Evolutionary conservation across 2,797 vertebrate species (phyloP), one percentile per base, ranked within the genome.

Genomic region (Epinephelus awoara): DNA sequence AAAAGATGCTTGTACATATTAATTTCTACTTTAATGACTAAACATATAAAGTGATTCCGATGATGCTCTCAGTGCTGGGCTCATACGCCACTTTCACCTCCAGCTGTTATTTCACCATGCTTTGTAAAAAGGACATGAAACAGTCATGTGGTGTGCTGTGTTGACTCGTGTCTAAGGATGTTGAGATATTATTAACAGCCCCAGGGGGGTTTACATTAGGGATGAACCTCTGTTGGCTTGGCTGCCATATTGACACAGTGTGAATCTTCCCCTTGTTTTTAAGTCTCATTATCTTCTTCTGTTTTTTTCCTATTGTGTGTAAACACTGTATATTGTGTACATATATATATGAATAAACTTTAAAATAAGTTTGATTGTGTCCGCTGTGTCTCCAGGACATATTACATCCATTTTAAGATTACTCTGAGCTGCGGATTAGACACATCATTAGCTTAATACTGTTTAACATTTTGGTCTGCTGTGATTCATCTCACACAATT

Each of bases 241-340:
- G 67, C 21, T 67, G 10, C 34, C 18, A 47, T 15, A 5, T 52
- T 6, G 3, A 34, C 1, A 23, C 64, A 56, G 3, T 23, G 12
- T 5, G 2, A 61, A 62, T 21, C 34, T 1, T 19, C 9, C 9
- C 10, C 12, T 44, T 40, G 66, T 56, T 54, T 51, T 6, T 10
- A 40, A 6, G 11, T 51, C 11, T 59, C 15, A 34, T 51, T 6
- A 46, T 14, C 13, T 77, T 38, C 49, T 49, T 25, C 15, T 1
- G 3, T 5, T 21, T 27, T 27, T 55, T 63, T 54, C 34, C 34
- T 27, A 21, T 9, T 46, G 12, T 73, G 21, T 75, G 38, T 6
- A 59, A 83, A 61, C 2, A 19, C 19, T 92, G 80, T 90, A 90
- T 80, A 88, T 87, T 84, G 47, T 91, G 88, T 91, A 89, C 34